Base-by-base conservation (phyloP, 2,888 invertebrate genomes). In the Eretmocerus hayati region DNA sequence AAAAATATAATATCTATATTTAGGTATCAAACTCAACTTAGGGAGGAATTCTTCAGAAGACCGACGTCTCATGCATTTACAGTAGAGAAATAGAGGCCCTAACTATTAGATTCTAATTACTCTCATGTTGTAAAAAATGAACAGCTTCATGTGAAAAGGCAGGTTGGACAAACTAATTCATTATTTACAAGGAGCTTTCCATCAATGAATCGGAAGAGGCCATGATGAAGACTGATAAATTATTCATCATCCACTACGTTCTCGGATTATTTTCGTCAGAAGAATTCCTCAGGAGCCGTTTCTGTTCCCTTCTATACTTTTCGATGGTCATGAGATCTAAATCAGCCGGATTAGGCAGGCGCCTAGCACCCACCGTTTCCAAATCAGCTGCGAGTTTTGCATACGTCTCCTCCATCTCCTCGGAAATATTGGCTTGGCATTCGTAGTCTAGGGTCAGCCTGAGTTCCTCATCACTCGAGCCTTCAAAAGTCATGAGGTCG, bases 341-440 rank as follows among this genome's bases (percentile, higher is more conserved):
- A 46, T 69, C 67, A 1, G 59, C 50, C n/a, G 55, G 56, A 6
- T 52, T 57, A 1, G 58, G 52, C 26, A 48, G 55, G 2, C 64
- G 50, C 31, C 59, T 58, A 9, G 66, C 46, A 6, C 61, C 55
- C 16, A 60, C 59, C 4, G 69, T 63, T 49, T 70, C 69, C 19
- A 71, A 54, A 49, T 68, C 69, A 8, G 69, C 71, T 3, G 71
- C 66, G 11, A 71, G 55, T 48, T 69, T 69, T 30, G 69, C 46
- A 58, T 71, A 71, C 40, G 67, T 69, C 41, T 71, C 70, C 43
- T 71, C 68, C 67, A 71, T 68, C 46, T 69, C 67, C 52, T 67
- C 65, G 20, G 69, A 67, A 8, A 70, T 62, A 39, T 70, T 66
- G 1, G 66, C 62, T 39, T 69, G 67, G 45, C 16, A 9, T 2